Evolutionary conservation across 1,140 invertebrate species (phyloP), one percentile per base, ranked within the genome.

Genomic region (Drosophila micromelanica): DNA sequence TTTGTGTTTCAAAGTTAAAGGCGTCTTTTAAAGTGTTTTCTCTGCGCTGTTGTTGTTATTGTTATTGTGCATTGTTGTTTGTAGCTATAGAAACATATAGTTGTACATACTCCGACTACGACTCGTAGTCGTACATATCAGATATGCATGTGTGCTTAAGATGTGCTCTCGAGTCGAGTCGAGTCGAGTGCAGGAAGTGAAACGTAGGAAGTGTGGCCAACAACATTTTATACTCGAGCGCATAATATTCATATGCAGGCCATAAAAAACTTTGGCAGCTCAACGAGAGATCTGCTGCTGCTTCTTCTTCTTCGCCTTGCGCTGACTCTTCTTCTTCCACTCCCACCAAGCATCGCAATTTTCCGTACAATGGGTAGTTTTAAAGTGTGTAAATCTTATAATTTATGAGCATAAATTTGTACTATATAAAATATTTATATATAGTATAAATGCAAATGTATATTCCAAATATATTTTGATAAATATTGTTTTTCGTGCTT

Each of bases 241-340:
- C 84, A 87, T 87, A 89, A 87, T 87, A 87, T 87, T 87, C 84
- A 87, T 87, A 87, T 89, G 84, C 82, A 82, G 84, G 72, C 79
- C 82, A 87, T 87, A 87, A 89, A 87, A 87, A 87, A 87, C 84
- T 87, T 87, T 90, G 79, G 76, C 84, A 87, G 84, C 84, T 87
- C 84, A 84, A 87, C 84, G 80, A 87, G 84, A 89, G 76, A 89
- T 82, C 84, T 86, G 73, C 80, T 59, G 73, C 62, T n/a, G 8
- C 61, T 23, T 43, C 61, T 42, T 15, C 32, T 45, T 20, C 45
- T 35, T 15, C 49, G n/a, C 4, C 49, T 35, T 15, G 8, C 5
- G 30, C 48, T 52, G 48, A 37, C 32, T 45, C 48, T 27, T 45
- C 45, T 42, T 6, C 46, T 13, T 46, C 40, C 12, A 27, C 61